Conservation (phyloP, 2,797 vertebrate species). For the Clarias pachynema region DNA sequence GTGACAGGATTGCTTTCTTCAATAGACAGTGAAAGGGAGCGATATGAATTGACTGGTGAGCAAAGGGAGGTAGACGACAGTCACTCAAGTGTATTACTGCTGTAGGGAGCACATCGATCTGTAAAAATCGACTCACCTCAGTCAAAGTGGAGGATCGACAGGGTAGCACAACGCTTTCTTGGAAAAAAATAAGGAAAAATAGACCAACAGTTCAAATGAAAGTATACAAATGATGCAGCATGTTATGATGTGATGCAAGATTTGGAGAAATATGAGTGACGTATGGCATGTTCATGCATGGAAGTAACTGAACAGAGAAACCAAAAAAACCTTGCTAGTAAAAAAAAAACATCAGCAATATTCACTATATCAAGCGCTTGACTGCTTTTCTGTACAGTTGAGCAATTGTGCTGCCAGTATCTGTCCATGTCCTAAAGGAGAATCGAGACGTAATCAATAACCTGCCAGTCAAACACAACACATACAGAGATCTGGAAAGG, state of each 20-base stretch:
- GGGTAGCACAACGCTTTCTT: slow-evolving; percentile 13
- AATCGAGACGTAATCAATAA: slow-evolving; percentile 19
- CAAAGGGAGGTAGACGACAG: slow-evolving; percentile 40
- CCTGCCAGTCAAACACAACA: slow-evolving; percentile 9
- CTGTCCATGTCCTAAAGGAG: neutral
- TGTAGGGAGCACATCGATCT: slow-evolving; percentile 40
- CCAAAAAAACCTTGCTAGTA: neutral
- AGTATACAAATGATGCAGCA: neutral
- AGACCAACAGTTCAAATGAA: neutral
- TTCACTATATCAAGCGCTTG: neutral
- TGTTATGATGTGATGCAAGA: neutral
- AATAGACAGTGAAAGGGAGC: slow-evolving; percentile 41
- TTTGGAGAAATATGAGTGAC: neutral
- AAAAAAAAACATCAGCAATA: neutral
- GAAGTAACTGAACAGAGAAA: neutral
- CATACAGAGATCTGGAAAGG: neutral
- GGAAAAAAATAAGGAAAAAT: neutral
- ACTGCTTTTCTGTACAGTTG: neutral
- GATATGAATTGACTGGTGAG: slow-evolving; percentile 46
- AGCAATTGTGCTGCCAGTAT: neutral
- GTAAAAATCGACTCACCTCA: slow-evolving; percentile 42
- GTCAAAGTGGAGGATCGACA: slow-evolving; percentile 15
- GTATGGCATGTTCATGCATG: neutral
- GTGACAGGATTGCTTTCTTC: slow-evolving; percentile 40
- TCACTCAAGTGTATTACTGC: slow-evolving; percentile 43